Evolutionary conservation across 1,140 invertebrate species (phyloP).

Genomic region (Caerostris darwini): DNA sequence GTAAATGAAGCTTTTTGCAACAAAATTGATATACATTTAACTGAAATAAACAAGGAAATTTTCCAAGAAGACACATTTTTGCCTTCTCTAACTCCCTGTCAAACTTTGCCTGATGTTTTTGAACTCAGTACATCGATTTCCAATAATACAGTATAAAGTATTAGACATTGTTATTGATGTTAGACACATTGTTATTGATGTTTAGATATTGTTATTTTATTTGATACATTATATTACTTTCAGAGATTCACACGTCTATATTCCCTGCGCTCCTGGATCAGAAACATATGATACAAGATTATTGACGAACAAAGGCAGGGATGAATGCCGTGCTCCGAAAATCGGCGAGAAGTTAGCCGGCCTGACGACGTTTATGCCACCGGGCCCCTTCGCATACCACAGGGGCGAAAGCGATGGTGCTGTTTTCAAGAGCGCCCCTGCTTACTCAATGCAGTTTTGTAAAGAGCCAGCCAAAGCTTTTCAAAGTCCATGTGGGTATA

Average conservation of each 20-base stretch:
- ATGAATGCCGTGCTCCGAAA: constrained; percentile 47
- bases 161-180: too few relatives aligned
- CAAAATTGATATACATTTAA: too few relatives aligned
- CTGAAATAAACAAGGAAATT: too few relatives aligned
- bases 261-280: constrained; percentile 6
- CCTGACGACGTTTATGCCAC: background rate
- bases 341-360: constrained; percentile 9
- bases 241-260: background rate
- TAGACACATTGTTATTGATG: too few relatives aligned
- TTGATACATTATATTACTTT: background rate
- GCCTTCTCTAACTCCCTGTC: too few relatives aligned
- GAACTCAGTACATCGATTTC: too few relatives aligned
- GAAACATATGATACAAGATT: background rate
- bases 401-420: constrained; percentile 10
- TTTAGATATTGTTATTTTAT: background rate
- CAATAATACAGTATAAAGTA: too few relatives aligned
- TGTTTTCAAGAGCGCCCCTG: background rate
- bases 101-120: too few relatives aligned
- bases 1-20: too few relatives aligned
- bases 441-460: background rate
- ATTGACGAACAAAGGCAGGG: constrained; percentile 45
- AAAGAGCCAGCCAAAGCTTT: background rate
- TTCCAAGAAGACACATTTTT: too few relatives aligned
- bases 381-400: constrained; percentile 16
- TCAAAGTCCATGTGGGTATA: background rate